These are phyloP conservation scores for Sebastolobus altivelis DNA, from an alignment of 2,797 vertebrate genomes.

Conservation along the genomic window DNA sequence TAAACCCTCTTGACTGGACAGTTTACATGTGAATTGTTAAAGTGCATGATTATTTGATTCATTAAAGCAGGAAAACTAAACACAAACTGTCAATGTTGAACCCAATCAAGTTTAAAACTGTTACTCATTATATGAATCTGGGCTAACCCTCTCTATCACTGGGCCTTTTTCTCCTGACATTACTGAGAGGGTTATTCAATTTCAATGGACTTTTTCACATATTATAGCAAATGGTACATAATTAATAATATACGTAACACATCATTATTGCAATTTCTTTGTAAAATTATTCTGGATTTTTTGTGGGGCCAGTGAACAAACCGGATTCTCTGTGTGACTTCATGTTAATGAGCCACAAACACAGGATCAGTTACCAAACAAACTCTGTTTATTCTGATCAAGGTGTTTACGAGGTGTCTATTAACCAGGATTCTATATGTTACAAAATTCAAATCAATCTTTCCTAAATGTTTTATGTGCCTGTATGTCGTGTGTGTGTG, in stretches of 20 bases:
- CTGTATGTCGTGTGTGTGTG: not conserved
- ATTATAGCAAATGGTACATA: not conserved
- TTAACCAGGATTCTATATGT: not conserved
- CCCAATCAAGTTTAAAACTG: not conserved
- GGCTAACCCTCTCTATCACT: not conserved
- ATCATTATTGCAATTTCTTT: not conserved
- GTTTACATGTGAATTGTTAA: not conserved
- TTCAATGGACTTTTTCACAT: not conserved
- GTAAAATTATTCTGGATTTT: not conserved
- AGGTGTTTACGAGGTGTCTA: not conserved
- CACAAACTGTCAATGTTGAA: not conserved
- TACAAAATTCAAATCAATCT: not conserved
- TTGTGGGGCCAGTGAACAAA: not conserved
- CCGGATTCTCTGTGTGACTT: not conserved
- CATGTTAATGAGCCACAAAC: not conserved
- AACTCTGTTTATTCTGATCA: not conserved
- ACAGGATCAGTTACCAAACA: not conserved
- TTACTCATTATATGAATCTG: not conserved
- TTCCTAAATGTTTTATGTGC: not conserved
- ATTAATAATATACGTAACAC: not conserved
- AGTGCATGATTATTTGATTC: not conserved
- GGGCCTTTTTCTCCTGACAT: not conserved
- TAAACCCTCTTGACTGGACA: constrained; percentile 3
- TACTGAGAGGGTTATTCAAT: not conserved
- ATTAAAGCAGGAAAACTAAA: not conserved